Evolutionary conservation across 2,888 invertebrate genomes (phyloP).

Genomic region (Selenia dentaria): DNA sequence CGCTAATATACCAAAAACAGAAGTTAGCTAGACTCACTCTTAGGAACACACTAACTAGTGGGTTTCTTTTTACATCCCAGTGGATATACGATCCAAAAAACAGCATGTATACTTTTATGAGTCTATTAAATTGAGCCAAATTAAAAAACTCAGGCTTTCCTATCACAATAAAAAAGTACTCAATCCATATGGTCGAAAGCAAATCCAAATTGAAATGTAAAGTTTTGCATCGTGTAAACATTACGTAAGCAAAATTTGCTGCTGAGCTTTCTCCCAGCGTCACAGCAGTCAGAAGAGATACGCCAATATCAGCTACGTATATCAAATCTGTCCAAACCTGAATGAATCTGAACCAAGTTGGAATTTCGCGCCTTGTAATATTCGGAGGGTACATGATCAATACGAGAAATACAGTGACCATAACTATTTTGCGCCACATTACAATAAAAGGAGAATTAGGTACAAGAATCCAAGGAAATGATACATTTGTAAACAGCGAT

Average conservation of each 20-base stretch:
- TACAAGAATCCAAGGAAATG: conserved; percentile 66
- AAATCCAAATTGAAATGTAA: conserved; percentile 57
- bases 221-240: conserved; percentile 62
- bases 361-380: conserved; percentile 38
- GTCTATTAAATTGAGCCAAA: conserved; percentile 44
- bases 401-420: conserved; percentile 51
- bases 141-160: conserved; percentile 45
- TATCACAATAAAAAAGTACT: conserved; percentile 43
- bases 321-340: conserved; percentile 55
- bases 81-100: conserved; percentile 39
- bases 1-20: conserved; percentile 42
- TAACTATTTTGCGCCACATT: conserved; percentile 57
- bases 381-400: conserved; percentile 58
- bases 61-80: conserved; percentile 47
- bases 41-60: conserved; percentile 40
- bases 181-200: conserved; percentile 57
- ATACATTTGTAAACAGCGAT: conserved; percentile 57
- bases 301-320: conserved; percentile 55
- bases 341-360: conserved; percentile 53
- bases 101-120: conserved; percentile 50
- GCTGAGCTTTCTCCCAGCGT: conserved; percentile 42
- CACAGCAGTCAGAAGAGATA: conserved; percentile 58
- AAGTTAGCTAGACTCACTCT: conserved; percentile 45
- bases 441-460: conserved; percentile 52
- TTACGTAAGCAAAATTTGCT: conserved; percentile 49